phyloP scores from a whole-genome alignment of 1,140 invertebrate species.

The Cecropterus lyciades region DNA sequence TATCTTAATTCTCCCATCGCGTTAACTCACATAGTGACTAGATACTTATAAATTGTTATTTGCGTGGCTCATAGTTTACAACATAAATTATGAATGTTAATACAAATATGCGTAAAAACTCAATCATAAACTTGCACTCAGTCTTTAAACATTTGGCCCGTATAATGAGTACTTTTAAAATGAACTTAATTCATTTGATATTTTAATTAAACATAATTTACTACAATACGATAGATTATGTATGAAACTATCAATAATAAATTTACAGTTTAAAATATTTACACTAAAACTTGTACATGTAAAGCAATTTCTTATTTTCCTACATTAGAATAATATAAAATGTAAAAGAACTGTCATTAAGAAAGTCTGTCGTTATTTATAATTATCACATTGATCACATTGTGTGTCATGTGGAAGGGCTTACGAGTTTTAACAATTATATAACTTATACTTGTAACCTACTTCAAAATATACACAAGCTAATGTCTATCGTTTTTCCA shows the following conservation, averaged over 20 bases:
- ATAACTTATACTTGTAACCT: conserved; percentile 49
- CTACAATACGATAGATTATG: conserved; percentile 38
- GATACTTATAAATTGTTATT: conserved; percentile 22
- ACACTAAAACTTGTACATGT: conserved; percentile 54
- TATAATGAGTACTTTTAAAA: conserved; percentile 72
- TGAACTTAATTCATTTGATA: conserved; percentile 57
- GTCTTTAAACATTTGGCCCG: conserved; percentile 82
- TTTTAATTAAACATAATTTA: conserved; percentile 56
- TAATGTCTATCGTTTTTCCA: conserved; percentile 82
- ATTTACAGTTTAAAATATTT: conserved; percentile 52
- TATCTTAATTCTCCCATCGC: neutral
- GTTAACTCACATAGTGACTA: conserved; percentile 13
- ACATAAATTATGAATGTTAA: conserved; percentile 21
- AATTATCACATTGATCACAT: conserved; percentile 77
- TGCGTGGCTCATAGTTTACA: conserved; percentile 24
- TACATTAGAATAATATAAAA: conserved; percentile 46
- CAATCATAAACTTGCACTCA: conserved; percentile 71
- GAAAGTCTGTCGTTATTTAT: conserved; percentile 62
- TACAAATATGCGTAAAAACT: conserved; percentile 48
- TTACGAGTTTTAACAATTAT: conserved; percentile 55
- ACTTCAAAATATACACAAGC: conserved; percentile 51
- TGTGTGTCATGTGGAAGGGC: conserved; percentile 69
- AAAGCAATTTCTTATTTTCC: conserved; percentile 46
- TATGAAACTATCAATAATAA: conserved; percentile 40
- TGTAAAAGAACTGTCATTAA: conserved; percentile 55